Percentiles rank a stretch among this genome's conserved stretches.
phyloP scores from a whole-genome alignment of 2,797 vertebrate genomes.

The Synaphobranchus kaupii region DNA sequence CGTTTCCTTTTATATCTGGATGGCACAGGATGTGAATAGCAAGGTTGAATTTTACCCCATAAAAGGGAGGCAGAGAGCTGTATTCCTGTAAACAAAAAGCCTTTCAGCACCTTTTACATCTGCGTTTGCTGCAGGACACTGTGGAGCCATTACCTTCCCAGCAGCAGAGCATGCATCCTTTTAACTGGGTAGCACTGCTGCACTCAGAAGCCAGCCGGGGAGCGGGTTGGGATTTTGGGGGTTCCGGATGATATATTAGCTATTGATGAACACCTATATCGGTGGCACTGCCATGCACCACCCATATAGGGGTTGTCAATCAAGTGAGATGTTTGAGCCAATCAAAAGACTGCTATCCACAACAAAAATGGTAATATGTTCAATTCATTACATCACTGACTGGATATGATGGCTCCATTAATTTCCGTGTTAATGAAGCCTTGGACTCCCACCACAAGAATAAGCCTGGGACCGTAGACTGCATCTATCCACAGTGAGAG shows the following conservation, averaged over 20 bases:
- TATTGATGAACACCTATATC: background rate
- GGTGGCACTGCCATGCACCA: background rate
- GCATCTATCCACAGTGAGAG: background rate
- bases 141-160: constrained; percentile 22
- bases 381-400: background rate
- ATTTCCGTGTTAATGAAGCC: background rate
- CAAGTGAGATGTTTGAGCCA: background rate
- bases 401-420: background rate
- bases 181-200: background rate
- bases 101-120: constrained; percentile 27
- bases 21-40: background rate
- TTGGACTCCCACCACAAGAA: background rate
- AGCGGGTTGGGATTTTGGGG: background rate
- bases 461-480: background rate
- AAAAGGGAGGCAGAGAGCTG: constrained; percentile 13
- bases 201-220: constrained; percentile 9
- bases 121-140: constrained; percentile 23
- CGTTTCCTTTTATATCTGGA: background rate
- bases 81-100: constrained; percentile 30
- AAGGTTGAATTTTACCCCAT: background rate
- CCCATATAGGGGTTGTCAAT: constrained; percentile 14
- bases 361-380: background rate
- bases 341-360: background rate
- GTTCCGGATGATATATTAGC: background rate
- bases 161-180: constrained; percentile 13